phyloP scores from a whole-genome alignment of 23 tunicate genomes.

The Corella eumyota region DNA sequence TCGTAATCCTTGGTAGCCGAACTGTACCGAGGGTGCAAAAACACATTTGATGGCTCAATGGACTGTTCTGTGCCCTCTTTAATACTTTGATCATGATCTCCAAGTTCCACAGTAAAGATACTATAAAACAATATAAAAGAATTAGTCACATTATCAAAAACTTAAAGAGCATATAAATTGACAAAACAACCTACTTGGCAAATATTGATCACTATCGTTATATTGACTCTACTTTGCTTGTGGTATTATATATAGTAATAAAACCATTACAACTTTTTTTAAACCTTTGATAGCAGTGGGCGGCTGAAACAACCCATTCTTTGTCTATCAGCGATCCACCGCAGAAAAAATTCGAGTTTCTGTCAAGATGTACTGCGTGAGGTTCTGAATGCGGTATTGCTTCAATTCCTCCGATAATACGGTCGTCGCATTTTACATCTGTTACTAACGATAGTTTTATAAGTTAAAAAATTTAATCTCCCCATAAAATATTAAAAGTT shows the following conservation, averaged over 20 bases:
- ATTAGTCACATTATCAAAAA: too few species aligned
- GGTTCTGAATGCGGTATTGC: slow-evolving; percentile 53
- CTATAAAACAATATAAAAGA: too few species aligned
- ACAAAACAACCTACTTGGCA: too few species aligned
- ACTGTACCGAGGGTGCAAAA: slow-evolving; percentile 55
- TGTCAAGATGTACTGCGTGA: slow-evolving; percentile 55
- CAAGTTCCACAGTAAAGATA: slow-evolving; percentile 49
- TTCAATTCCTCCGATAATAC: slow-evolving; percentile 56
- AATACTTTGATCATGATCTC: slow-evolving; percentile 34
- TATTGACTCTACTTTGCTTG: too few species aligned
- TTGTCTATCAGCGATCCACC: slow-evolving; percentile 43
- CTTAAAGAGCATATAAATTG: too few species aligned
- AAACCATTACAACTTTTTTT: too few species aligned
- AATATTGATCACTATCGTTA: too few species aligned
- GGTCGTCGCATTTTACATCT: background rate
- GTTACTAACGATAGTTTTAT: too few species aligned
- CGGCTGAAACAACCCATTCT: slow-evolving; percentile 69
- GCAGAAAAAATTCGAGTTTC: slow-evolving; percentile 18
- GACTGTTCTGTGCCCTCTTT: slow-evolving; percentile 64
- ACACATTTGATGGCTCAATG: slow-evolving; percentile 23
- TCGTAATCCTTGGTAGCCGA: slow-evolving; percentile 55
- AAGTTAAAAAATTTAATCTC: too few species aligned
- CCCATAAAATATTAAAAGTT: too few species aligned
- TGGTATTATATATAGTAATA: too few species aligned
- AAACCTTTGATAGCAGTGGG: slow-evolving; percentile 52